Percentiles rank a stretch among this genome's conserved stretches.
Conservation (phyloP, 2,113 vertebrate species). For the Cercocebus atys region DNA sequence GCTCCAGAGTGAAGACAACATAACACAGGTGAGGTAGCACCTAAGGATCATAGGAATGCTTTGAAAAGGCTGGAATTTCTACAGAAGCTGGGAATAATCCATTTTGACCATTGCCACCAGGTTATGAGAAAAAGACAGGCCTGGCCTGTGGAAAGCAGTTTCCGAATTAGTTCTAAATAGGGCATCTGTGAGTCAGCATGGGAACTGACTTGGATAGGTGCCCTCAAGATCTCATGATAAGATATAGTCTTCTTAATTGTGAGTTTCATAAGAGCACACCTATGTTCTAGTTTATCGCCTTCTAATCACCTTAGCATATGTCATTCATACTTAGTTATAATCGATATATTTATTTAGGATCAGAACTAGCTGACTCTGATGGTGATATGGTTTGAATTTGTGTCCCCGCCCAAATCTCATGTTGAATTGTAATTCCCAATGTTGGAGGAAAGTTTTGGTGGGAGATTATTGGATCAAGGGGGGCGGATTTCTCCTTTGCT, state of each 20-base stretch:
- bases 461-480: no score
- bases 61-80: not conserved
- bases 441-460: no score
- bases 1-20: not conserved
- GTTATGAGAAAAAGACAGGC: fast-evolving
- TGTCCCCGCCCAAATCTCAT: no score
- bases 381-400: no score
- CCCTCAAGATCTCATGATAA: not conserved
- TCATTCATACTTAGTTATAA: no score
- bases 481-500: no score
- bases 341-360: no score
- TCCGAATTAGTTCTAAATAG: not conserved
- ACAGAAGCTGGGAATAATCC: not conserved
- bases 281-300: no score
- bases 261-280: not conserved
- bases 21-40: not conserved
- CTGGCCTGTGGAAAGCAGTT: no score
- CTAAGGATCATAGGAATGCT: not conserved
- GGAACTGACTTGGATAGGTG: fast-evolving
- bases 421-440: no score
- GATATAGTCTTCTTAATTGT: not conserved
- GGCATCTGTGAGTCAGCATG: fast-evolving
- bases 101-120: not conserved
- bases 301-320: fast-evolving
- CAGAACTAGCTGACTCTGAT: no score